These are phyloP conservation scores for Microctonus aethiopoides DNA, from an alignment of 2,888 invertebrate genomes.

Conservation along the genomic window DNA sequence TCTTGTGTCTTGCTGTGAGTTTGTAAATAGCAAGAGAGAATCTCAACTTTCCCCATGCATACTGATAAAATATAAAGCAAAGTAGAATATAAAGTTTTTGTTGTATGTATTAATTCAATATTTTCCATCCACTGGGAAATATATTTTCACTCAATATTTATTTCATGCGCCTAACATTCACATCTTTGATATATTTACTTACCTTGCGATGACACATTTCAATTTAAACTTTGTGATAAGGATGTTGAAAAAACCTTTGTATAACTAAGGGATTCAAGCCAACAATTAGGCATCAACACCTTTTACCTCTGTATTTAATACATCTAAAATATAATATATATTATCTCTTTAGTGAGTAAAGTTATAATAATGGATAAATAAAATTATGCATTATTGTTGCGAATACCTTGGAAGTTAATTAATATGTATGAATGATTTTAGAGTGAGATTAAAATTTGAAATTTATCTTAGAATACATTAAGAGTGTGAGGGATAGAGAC, in stretches of 20 bases:
- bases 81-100: slow-evolving; percentile 8
- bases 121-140: not conserved
- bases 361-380: not conserved
- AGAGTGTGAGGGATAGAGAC: not conserved
- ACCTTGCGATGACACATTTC: not conserved
- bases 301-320: not conserved
- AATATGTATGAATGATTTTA: not conserved
- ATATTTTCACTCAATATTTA: not conserved
- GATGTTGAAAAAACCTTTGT: not conserved
- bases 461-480: not conserved
- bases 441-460: not conserved
- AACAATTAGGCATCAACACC: not conserved
- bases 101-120: not conserved
- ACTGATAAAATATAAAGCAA: slow-evolving; percentile 45
- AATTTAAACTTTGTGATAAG: not conserved
- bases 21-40: slow-evolving; percentile 15
- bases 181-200: not conserved
- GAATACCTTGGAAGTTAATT: not conserved
- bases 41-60: slow-evolving; percentile 55
- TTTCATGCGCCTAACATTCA: not conserved
- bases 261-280: not conserved
- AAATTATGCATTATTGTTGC: not conserved
- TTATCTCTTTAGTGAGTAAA: too few relatives aligned
- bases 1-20: slow-evolving; percentile 17
- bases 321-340: too few relatives aligned